Evolutionary conservation across 2,113 vertebrate genomes (phyloP), one percentile per base, ranked within the genome.

Genomic region (Hucho hucho): DNA sequence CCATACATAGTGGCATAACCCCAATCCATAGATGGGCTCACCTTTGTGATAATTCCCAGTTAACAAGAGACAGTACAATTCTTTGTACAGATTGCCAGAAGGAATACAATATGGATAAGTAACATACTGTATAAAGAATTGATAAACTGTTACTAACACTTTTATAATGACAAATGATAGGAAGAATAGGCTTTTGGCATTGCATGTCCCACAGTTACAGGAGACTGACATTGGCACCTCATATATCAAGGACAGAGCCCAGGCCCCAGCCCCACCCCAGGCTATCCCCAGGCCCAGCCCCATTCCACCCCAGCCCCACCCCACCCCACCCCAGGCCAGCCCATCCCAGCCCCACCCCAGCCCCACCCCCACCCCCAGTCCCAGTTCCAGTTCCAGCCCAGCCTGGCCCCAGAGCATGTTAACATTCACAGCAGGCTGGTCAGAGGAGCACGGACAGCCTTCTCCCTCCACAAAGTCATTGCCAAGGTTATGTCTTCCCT

Each of bases 401-500:
- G 64, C 66, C 18, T 4, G 22, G 32, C 6, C 32, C 3, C 12
- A 64, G 24, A 64, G 63, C 63, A 64, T 28, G 63, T 86, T 90
- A 87, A 84, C 80, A 89, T 89, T 86, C 85, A 82, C 75, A 72
- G 75, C 81, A 84, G 80, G 78, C 70, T 75, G 53, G 28, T 81
- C 47, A 74, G 83, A 83, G 49, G 64, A 82, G 25, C 81, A 74
- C 79, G 70, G 86, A 84, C 82, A 86, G 84, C 3, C 49, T 18
- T 53, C 64, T 66, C 73, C 75, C 22, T 20, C 80, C 79, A 89
- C 85, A 89, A 89, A 89, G 88, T 89, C 89, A 90, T 80, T 84
- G 82, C 79, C 89, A 90, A 91, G 90, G 90, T 91, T 86, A 88
- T 76, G 77, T 75, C 76, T 83, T 82, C 74, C 86, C 84, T 83